phyloP scores from a whole-genome alignment of 2,888 invertebrate species.

The Drosophila rubida region DNA sequence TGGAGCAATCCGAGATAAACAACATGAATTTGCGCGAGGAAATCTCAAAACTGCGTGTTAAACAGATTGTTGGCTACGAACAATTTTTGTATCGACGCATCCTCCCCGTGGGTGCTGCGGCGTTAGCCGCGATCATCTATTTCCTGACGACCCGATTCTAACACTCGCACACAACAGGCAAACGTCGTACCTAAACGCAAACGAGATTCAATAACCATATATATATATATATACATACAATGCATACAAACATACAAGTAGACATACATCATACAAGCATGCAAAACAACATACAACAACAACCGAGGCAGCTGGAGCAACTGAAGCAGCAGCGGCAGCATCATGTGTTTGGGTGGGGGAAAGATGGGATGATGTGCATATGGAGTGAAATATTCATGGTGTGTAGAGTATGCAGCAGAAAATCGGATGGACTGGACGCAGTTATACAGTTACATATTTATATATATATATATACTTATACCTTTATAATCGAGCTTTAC shows the following conservation, averaged over 20 bases:
- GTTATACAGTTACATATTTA: conserved; percentile 58
- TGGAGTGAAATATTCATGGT: conserved; percentile 13
- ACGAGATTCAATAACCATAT: conserved; percentile 46
- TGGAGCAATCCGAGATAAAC: conserved; percentile 79
- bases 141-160: conserved; percentile 64
- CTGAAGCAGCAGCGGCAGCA: not conserved
- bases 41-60: conserved; percentile 74
- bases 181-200: conserved; percentile 52
- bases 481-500: conserved; percentile 43
- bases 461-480: conserved; percentile 33
- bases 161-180: conserved; percentile 12
- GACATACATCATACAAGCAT: conserved; percentile 4
- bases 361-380: conserved; percentile 16
- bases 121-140: conserved; percentile 81
- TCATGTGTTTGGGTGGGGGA: conserved; percentile 32
- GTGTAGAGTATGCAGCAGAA: conserved; percentile 28
- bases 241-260: conserved; percentile 12
- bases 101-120: conserved; percentile 77
- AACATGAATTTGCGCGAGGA: conserved; percentile 82
- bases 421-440: conserved; percentile 34
- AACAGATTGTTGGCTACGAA: conserved; percentile 40
- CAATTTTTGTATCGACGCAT: conserved; percentile 60
- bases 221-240: conserved; percentile 12
- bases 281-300: not conserved
- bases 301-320: not conserved